phyloP scores from a whole-genome alignment of 2,888 invertebrate species.

The Tortricodes alternella region DNA sequence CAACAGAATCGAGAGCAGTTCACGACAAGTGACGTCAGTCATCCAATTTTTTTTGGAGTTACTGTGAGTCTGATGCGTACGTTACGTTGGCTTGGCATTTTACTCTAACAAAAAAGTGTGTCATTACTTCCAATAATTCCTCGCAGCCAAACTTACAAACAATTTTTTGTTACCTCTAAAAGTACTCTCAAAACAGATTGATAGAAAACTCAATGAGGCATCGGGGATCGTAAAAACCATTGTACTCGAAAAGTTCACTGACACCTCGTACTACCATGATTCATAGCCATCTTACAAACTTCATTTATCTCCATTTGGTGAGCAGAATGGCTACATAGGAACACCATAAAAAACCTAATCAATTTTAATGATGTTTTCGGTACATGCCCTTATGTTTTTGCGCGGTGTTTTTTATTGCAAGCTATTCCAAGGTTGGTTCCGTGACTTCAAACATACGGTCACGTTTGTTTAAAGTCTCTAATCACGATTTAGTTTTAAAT shows the following conservation, averaged over 20 bases:
- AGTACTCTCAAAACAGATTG: constrained; percentile 26
- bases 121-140: constrained; percentile 21
- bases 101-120: constrained; percentile 17
- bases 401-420: constrained; percentile 44
- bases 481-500: constrained; percentile 13
- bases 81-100: constrained; percentile 8
- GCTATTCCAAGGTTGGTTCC: constrained; percentile 46
- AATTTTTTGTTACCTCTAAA: constrained; percentile 24
- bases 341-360: constrained; percentile 60
- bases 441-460: constrained; percentile 42
- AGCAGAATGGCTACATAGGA: constrained; percentile 40
- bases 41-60: too few species aligned
- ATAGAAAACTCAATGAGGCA: constrained; percentile 41
- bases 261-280: constrained; percentile 47
- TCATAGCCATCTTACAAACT: constrained; percentile 47
- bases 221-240: constrained; percentile 47
- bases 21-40: too few species aligned
- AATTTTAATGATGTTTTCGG: constrained; percentile 60
- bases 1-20: too few species aligned
- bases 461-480: constrained; percentile 12
- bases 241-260: constrained; percentile 48
- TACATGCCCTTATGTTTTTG: constrained; percentile 62
- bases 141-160: constrained; percentile 14
- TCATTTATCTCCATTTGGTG: constrained; percentile 54
- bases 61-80: too few species aligned